These are phyloP conservation scores for Sitophilus oryzae DNA, from an alignment of 1,140 invertebrate species.

Conservation along the genomic window DNA sequence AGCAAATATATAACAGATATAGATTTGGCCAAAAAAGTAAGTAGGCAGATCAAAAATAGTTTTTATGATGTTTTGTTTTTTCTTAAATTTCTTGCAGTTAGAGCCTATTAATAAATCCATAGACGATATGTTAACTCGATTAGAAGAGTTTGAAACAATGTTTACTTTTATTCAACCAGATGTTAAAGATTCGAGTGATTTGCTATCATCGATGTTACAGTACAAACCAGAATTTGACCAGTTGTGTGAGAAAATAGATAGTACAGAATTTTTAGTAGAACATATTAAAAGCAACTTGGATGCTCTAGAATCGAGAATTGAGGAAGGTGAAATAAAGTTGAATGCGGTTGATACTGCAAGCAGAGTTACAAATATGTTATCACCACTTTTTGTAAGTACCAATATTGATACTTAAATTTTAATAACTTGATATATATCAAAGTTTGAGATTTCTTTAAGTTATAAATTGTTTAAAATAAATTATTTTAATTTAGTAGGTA, in stretches of 20 bases:
- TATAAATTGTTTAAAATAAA: background rate
- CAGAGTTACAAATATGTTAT: conserved; percentile 37
- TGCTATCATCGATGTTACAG: conserved; percentile 33
- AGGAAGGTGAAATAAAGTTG: conserved; percentile 37
- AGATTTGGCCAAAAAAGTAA: conserved; percentile 31
- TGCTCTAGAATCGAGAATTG: conserved; percentile 37
- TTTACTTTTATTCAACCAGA: conserved; percentile 36
- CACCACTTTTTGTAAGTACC: conserved; percentile 42
- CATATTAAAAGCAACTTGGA: conserved; percentile 38
- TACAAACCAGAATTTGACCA: conserved; percentile 32
- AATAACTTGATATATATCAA: too few species aligned
- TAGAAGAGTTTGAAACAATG: conserved; percentile 45
- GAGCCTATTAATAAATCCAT: conserved; percentile 38
- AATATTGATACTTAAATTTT: too few species aligned
- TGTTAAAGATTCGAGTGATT: conserved; percentile 35
- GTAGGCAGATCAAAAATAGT: background rate
- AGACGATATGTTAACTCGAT: conserved; percentile 40
- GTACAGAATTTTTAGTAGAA: conserved; percentile 36
- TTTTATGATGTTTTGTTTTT: conserved; percentile 3
- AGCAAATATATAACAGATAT: conserved; percentile 26
- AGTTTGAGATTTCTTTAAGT: background rate
- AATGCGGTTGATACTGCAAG: conserved; percentile 31
- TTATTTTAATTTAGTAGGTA: background rate
- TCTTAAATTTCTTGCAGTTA: conserved; percentile 33
- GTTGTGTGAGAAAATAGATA: conserved; percentile 39